Evolutionary conservation across 2,113 vertebrate genomes (phyloP).

Genomic region (Eudyptes chrysolophus): DNA sequence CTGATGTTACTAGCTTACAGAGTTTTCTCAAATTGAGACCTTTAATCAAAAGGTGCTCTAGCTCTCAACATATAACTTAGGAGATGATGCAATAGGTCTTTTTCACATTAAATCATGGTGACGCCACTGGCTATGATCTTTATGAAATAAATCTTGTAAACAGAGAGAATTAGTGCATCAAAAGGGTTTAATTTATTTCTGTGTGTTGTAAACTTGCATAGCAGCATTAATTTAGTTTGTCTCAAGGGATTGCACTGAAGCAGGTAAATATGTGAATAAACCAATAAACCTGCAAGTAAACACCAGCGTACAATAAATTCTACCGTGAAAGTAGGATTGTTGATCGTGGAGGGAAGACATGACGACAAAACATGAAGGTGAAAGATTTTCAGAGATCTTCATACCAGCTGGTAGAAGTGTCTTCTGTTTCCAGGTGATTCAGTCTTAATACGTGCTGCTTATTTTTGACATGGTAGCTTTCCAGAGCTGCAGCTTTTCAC

Average conservation of each 20-base stretch:
- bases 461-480: conserved; percentile 18
- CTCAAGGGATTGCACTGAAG: not conserved
- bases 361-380: not conserved
- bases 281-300: not conserved
- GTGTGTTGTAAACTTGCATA: not conserved
- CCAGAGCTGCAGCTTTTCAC: conserved; percentile 61
- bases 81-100: not conserved
- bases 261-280: not conserved
- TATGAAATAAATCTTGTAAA: not conserved
- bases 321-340: not conserved
- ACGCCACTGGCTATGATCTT: not conserved
- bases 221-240: not conserved
- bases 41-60: not conserved
- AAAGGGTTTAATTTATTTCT: not conserved
- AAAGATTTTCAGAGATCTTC: not conserved
- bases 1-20: not conserved
- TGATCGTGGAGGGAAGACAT: not conserved
- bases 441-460: not conserved
- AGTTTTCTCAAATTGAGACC: not conserved
- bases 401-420: not conserved
- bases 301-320: not conserved
- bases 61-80: not conserved
- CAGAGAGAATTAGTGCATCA: not conserved
- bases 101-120: not conserved
- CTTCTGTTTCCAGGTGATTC: not conserved